These are phyloP conservation scores for Spinibarbus caldwelli DNA, from an alignment of 2,797 vertebrate species.

Conservation along the genomic window DNA sequence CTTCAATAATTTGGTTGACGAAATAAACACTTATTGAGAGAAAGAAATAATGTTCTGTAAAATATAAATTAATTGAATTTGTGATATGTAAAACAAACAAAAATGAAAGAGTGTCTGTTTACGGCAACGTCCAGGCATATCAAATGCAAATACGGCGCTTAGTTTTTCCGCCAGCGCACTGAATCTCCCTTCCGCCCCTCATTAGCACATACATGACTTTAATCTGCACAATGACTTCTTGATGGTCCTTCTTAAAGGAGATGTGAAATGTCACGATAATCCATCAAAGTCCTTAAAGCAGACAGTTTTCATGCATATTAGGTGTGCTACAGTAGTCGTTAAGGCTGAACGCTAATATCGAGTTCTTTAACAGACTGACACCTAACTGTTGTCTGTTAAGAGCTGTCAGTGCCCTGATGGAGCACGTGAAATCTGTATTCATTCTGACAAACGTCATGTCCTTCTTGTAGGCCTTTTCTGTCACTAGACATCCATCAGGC, in stretches of 20 bases:
- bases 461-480: slow-evolving; percentile 58
- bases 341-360: slow-evolving; percentile 58
- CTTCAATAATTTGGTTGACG: neutral
- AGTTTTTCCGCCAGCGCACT: neutral
- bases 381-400: slow-evolving; percentile 61
- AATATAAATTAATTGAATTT: neutral
- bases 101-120: neutral
- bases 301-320: slow-evolving; percentile 30
- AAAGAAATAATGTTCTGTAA: neutral
- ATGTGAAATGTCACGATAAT: slow-evolving; percentile 58
- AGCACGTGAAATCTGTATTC: slow-evolving; percentile 68
- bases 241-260: slow-evolving; percentile 51
- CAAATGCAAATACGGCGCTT: neutral
- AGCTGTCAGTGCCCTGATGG: slow-evolving; percentile 68
- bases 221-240: slow-evolving; percentile 32
- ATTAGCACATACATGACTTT: slow-evolving; percentile 38
- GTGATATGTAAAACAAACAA: neutral
- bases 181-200: neutral
- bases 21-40: neutral
- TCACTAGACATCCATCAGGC: slow-evolving; percentile 62
- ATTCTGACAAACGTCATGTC: slow-evolving; percentile 64
- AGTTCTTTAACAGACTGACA: slow-evolving; percentile 60
- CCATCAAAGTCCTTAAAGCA: slow-evolving; percentile 56
- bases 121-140: neutral
- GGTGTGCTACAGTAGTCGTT: slow-evolving; percentile 51